These are phyloP conservation scores for Brachionus paranguensis DNA, from an alignment of 1,140 invertebrate genomes.

Conservation along the genomic window DNA sequence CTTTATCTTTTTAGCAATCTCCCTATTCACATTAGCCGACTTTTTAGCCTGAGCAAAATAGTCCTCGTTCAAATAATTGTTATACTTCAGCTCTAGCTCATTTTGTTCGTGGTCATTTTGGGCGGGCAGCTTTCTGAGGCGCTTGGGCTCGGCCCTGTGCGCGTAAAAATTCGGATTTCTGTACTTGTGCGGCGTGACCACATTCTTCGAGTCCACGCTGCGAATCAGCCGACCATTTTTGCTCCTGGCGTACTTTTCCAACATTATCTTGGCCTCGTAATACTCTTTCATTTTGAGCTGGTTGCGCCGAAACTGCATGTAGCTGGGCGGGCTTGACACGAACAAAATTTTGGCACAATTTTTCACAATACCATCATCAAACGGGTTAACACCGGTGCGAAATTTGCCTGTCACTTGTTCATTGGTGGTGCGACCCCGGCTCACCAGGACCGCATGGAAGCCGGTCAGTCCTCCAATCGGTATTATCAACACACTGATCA, in stretches of 20 bases:
- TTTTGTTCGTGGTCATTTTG: not conserved
- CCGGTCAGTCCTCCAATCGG: conserved; percentile 93
- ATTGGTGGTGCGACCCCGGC: conserved; percentile 96
- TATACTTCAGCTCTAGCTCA: not conserved
- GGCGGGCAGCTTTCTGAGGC: not conserved
- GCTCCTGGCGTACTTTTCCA: not conserved
- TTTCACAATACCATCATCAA: conserved; percentile 5
- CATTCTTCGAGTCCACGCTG: not conserved
- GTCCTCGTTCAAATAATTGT: conserved; percentile 16
- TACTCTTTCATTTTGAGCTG: conserved; percentile 6
- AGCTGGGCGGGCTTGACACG: conserved; percentile 16
- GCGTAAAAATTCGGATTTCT: not conserved
- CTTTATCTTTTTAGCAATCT: not conserved
- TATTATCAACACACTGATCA: conserved; percentile 82
- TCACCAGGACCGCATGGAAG: conserved; percentile 93
- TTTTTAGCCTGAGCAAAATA: not conserved
- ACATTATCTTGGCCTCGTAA: not conserved
- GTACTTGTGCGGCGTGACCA: not conserved
- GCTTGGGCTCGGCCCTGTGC: not conserved
- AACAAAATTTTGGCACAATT: conserved; percentile 35
- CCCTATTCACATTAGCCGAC: not conserved
- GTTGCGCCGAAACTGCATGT: not conserved
- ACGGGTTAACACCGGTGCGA: conserved; percentile 78
- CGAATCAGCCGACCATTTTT: not conserved
- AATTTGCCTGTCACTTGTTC: conserved; percentile 95